Conservation (phyloP, 2,888 invertebrate genomes). For the Hylaea fasciaria region DNA sequence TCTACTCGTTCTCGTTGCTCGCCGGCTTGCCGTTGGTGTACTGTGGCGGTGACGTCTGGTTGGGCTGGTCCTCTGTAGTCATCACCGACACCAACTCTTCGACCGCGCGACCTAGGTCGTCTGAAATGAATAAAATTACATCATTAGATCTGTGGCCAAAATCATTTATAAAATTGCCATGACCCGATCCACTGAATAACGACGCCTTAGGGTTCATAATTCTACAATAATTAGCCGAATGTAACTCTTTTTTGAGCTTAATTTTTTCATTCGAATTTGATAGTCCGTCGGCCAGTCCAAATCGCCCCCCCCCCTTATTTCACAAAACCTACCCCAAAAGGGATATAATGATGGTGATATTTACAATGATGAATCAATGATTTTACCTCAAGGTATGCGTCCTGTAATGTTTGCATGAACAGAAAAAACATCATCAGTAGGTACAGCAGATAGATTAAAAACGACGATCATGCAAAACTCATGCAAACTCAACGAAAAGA, state of each 20-base stretch:
- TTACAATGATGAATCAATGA: constrained; percentile 16
- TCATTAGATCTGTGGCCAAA: neutral
- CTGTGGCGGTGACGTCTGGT: constrained; percentile 71
- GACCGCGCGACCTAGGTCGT: constrained; percentile 94
- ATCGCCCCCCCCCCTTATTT: too few relatives aligned
- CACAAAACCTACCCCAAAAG: neutral
- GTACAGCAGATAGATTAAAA: constrained; percentile 12
- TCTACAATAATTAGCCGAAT: too few relatives aligned
- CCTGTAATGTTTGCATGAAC: constrained; percentile 68
- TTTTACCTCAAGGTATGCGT: constrained; percentile 82
- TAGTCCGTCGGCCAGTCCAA: too few relatives aligned
- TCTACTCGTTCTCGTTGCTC: constrained; percentile 67
- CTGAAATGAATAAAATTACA: constrained; percentile 70
- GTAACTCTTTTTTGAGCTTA: too few relatives aligned
- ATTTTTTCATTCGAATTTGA: too few relatives aligned
- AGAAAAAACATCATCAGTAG: constrained; percentile 46
- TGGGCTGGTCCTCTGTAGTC: constrained; percentile 89
- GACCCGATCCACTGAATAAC: neutral
- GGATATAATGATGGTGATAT: neutral
- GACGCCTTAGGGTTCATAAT: too few relatives aligned
- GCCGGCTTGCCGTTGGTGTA: constrained; percentile 80
- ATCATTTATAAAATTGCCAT: neutral
- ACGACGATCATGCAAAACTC: constrained; percentile 41
- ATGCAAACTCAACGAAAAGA: constrained; percentile 41
- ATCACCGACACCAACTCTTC: constrained; percentile 95